Conservation (phyloP, 2,113 vertebrate genomes). For the Sapajus apella region DNA sequence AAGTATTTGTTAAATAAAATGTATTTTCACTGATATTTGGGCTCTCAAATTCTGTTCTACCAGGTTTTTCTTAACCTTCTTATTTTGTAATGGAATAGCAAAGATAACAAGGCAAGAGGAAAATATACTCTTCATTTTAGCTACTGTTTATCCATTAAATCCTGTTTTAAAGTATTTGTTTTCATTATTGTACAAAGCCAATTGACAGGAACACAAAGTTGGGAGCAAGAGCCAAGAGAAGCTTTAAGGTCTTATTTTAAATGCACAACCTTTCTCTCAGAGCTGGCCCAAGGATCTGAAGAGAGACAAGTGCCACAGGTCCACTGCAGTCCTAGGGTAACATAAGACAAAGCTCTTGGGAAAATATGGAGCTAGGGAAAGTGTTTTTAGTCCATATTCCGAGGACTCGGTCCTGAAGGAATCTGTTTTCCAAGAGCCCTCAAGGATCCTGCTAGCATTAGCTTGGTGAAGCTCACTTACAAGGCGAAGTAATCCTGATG, state of each 20-base stretch:
- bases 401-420: background rate
- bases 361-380: background rate
- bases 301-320: background rate
- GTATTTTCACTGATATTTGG: background rate
- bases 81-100: conserved; percentile 49
- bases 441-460: background rate
- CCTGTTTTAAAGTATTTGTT: background rate
- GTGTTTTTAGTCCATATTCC: background rate
- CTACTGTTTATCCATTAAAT: conserved; percentile 2
- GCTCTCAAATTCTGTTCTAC: background rate
- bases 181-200: conserved; percentile 44
- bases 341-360: background rate
- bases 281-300: background rate
- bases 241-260: conserved; percentile 4
- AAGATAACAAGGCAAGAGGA: conserved; percentile 36
- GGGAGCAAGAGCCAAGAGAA: conserved; percentile 31
- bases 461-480: background rate
- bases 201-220: background rate
- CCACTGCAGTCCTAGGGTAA: background rate
- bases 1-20: background rate
- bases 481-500: background rate
- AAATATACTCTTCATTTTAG: conserved; percentile 39
- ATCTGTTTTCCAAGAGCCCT: background rate
- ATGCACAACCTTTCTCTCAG: background rate
- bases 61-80: background rate